Evolutionary conservation across 1,140 invertebrate species (phyloP).

Genomic region (Drosophila serrata): DNA sequence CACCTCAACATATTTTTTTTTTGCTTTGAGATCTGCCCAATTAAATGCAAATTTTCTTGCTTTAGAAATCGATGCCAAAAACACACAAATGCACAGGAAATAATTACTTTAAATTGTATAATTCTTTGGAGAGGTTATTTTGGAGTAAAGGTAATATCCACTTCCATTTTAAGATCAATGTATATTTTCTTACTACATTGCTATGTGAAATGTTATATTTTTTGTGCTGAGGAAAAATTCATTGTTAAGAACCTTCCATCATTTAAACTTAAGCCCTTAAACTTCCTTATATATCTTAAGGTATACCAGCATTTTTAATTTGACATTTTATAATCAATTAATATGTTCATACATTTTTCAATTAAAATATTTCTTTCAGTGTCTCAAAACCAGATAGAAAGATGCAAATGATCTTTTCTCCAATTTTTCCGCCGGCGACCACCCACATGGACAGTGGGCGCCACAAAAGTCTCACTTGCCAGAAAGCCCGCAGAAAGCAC

Average conservation of each 20-base stretch:
- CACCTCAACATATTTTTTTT: constrained; percentile 7
- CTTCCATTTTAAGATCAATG: too few relatives aligned
- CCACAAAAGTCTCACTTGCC: constrained; percentile 73
- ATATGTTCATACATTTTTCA: not conserved
- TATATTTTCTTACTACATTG: too few relatives aligned
- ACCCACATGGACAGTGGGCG: constrained; percentile 73
- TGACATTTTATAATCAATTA: not conserved
- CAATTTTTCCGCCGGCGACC: constrained; percentile 52
- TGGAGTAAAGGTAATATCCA: too few relatives aligned
- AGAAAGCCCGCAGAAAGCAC: constrained; percentile 13
- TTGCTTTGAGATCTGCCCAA: constrained; percentile 49
- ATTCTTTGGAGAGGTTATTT: too few relatives aligned
- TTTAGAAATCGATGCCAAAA: constrained; percentile 71
- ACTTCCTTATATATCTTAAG: not conserved
- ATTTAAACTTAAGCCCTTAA: too few relatives aligned
- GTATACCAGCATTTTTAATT: not conserved
- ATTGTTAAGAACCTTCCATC: too few relatives aligned
- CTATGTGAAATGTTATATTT: too few relatives aligned
- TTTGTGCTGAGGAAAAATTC: too few relatives aligned
- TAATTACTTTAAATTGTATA: not conserved
- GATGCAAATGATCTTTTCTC: constrained; percentile 53
- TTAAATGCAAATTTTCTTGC: constrained; percentile 79
- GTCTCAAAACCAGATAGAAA: constrained; percentile 5
- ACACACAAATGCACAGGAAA: constrained; percentile 18
- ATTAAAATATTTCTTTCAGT: constrained; percentile 1